Evolutionary conservation across 1,140 invertebrate genomes (phyloP), one percentile per base, ranked within the genome.

Genomic region (Sinella curviseta): DNA sequence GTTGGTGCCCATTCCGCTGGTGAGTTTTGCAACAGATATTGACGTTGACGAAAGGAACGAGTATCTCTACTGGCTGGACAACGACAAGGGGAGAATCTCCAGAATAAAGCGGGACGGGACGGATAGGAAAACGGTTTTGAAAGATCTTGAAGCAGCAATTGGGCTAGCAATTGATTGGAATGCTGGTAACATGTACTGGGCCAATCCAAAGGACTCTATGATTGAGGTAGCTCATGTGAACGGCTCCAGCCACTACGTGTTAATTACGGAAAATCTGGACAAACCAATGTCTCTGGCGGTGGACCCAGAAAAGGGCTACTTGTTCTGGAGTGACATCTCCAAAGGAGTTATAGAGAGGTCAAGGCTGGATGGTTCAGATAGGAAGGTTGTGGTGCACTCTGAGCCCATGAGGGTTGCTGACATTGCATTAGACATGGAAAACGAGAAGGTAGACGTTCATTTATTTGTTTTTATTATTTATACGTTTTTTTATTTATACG

Each of bases 61-160:
- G 82, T 90, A 90, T 78, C 87, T 95, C 14, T 94, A 93, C 86
- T 96, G 94, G 94, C 91, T 93, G 57, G 94, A 96, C 86, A 90
- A 88, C 80, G 93, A 94, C 81, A 89, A 91, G 74, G 93, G 93
- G 60, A 90, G 88, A 24, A 92, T 95, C 20, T 93, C 91, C 35
- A 88, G 93, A 65, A 92, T 94, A 82, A 90, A 90, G 81, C 89
- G 94, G 74, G 94, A 95, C 87, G 94, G 95, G 26, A 94, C 92
- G 0, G 87, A 88, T 8, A 86, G 92, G 30, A 85, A 91, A 83
- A 88, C 89, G 30, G 86, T 92, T 87, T 85, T 92, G 16, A 86
- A 88, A 74, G 89, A 88, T 16, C 84, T 89, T 14, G 89, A 91
- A 79, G 86, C 88, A 17, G 88, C 91, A 57, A 76, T 81, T 85